phyloP scores from a whole-genome alignment of 2,888 invertebrate species.

The Diaphora mendica region DNA sequence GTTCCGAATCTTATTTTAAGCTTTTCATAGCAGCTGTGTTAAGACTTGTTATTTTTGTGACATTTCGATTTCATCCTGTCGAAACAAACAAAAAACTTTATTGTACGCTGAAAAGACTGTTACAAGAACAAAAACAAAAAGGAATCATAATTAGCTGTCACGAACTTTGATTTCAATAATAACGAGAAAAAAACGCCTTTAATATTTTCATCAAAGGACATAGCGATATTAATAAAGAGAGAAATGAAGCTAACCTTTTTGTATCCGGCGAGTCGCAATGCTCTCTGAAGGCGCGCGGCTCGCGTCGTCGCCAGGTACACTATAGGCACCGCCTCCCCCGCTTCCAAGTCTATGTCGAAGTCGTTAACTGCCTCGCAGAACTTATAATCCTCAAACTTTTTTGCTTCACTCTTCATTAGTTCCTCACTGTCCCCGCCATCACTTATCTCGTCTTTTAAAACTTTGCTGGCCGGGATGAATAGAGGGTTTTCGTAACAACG shows the following conservation, averaged over 20 bases:
- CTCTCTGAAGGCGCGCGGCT: constrained; percentile 84
- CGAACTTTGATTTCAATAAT: constrained; percentile 54
- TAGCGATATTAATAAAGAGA: constrained; percentile 47
- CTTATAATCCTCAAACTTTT: constrained; percentile 80
- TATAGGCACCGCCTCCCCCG: constrained; percentile 76
- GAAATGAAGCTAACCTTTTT: constrained; percentile 79
- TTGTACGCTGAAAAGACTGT: constrained; percentile 27
- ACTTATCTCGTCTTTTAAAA: constrained; percentile 74
- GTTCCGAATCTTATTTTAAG: constrained; percentile 53
- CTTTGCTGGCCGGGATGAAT: constrained; percentile 71
- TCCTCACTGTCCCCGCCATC: constrained; percentile 67
- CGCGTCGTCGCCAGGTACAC: constrained; percentile 83
- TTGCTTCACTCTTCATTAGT: constrained; percentile 76
- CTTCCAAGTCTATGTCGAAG: constrained; percentile 80
- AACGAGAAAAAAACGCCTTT: constrained; percentile 44
- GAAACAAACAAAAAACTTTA: constrained; percentile 48
- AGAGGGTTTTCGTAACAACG: constrained; percentile 75
- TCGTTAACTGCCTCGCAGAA: constrained; percentile 80
- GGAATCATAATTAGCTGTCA: constrained; percentile 62
- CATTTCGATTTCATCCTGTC: constrained; percentile 55
- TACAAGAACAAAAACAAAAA: constrained; percentile 40
- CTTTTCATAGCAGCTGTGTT: constrained; percentile 40
- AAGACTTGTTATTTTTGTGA: constrained; percentile 48
- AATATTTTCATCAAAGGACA: constrained; percentile 47
- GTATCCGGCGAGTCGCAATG: constrained; percentile 85